These are phyloP conservation scores for Megamerina dolium DNA, from an alignment of 2,888 invertebrate species.

Conservation along the genomic window DNA sequence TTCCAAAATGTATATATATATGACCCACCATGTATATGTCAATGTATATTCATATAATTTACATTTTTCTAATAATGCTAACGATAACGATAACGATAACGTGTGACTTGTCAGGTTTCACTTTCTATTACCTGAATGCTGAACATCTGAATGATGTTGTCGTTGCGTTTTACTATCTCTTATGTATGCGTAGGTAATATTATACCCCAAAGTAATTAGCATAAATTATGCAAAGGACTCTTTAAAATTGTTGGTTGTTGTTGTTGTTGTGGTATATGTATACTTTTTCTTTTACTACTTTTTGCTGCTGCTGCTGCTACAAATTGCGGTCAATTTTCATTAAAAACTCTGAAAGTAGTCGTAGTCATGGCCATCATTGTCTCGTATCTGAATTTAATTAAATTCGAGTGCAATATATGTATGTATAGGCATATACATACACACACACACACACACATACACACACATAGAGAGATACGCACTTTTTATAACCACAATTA, in stretches of 20 bases:
- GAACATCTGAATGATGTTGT: too few species aligned
- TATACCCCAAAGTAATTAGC: constrained; percentile 6
- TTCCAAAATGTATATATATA: too few species aligned
- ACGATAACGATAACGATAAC: not conserved
- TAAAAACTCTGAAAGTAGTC: too few species aligned
- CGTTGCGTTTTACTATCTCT: constrained; percentile 4
- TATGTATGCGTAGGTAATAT: too few species aligned
- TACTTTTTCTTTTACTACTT: too few species aligned
- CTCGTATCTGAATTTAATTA: not conserved
- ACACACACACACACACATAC: too few species aligned
- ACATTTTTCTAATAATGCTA: constrained; percentile 13
- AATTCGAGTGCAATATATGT: not conserved
- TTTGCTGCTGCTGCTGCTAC: not conserved
- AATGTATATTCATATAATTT: constrained; percentile 6
- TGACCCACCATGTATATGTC: not conserved
- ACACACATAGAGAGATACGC: too few species aligned
- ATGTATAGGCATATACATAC: not conserved
- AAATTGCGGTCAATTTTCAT: constrained; percentile 13
- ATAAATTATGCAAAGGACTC: constrained; percentile 13
- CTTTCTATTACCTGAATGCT: too few species aligned
- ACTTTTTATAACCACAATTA: not conserved
- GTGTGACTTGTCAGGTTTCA: constrained; percentile 5
- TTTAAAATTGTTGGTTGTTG: too few species aligned
- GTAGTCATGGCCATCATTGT: too few species aligned
- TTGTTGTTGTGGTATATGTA: too few species aligned